Conservation (phyloP, 2,888 invertebrate genomes). For the Drosophila mimetica region DNA sequence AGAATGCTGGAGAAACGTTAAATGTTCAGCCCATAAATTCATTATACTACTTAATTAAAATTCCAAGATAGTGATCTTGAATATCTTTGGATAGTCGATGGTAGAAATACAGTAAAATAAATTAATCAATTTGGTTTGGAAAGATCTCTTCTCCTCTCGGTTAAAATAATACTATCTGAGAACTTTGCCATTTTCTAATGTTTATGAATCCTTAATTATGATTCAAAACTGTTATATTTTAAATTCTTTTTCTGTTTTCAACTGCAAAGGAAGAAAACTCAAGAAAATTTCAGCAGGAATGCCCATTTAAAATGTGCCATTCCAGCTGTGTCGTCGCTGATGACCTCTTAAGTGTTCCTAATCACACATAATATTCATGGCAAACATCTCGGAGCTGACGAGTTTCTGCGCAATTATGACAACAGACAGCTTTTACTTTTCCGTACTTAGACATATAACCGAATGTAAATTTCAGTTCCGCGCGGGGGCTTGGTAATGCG, state of each 20-base stretch:
- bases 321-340: background rate
- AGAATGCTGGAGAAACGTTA: background rate
- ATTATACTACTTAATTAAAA: no score
- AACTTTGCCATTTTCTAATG: no score
- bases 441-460: constrained; percentile 30
- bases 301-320: background rate
- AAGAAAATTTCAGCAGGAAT: background rate
- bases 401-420: constrained; percentile 37
- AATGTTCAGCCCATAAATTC: background rate
- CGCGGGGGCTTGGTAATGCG: constrained; percentile 29
- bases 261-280: background rate
- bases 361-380: constrained; percentile 26
- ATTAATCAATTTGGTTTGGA: no score
- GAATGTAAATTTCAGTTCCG: constrained; percentile 29
- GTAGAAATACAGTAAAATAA: no score
- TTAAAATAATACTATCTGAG: no score
- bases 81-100: no score
- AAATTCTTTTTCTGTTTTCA: background rate
- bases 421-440: constrained; percentile 43
- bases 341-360: constrained; percentile 12
- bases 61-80: no score
- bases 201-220: no score
- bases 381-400: constrained; percentile 6
- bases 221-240: no score
- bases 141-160: no score